phyloP scores from a whole-genome alignment of 2,113 vertebrate species.

The Daboia siamensis region DNA sequence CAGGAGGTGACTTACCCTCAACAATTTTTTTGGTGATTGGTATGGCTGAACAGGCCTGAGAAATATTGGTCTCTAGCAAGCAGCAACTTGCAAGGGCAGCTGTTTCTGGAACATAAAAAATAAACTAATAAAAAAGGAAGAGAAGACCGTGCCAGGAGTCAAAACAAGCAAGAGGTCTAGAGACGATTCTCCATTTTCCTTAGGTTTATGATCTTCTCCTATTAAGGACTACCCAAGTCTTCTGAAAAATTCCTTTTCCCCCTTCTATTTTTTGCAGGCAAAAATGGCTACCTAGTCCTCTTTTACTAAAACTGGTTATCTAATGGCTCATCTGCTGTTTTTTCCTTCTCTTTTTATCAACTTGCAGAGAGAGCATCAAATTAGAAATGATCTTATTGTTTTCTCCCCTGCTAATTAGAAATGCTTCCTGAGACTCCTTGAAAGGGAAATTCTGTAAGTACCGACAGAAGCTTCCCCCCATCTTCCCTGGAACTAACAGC shows the following conservation, averaged over 20 bases:
- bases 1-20: conserved; percentile 51
- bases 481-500: background rate
- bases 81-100: conserved; percentile 60
- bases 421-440: background rate
- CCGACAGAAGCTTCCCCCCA: background rate
- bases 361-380: background rate
- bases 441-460: background rate
- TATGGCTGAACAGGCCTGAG: conserved; percentile 63
- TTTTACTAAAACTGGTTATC: background rate
- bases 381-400: background rate
- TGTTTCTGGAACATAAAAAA: conserved; percentile 54
- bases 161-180: conserved; percentile 35
- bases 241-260: background rate
- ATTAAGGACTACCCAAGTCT: background rate
- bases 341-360: background rate
- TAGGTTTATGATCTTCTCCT: conserved; percentile 23
- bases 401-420: background rate
- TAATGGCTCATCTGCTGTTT: background rate
- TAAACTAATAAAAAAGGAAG: background rate
- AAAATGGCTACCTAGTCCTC: background rate
- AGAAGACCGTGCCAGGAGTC: conserved; percentile 21
- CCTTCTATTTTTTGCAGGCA: background rate
- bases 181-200: background rate
- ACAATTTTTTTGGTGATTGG: conserved; percentile 53
- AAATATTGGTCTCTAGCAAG: conserved; percentile 65